Conservation (phyloP, 2,888 invertebrate species). For the Cybosia mesomella region DNA sequence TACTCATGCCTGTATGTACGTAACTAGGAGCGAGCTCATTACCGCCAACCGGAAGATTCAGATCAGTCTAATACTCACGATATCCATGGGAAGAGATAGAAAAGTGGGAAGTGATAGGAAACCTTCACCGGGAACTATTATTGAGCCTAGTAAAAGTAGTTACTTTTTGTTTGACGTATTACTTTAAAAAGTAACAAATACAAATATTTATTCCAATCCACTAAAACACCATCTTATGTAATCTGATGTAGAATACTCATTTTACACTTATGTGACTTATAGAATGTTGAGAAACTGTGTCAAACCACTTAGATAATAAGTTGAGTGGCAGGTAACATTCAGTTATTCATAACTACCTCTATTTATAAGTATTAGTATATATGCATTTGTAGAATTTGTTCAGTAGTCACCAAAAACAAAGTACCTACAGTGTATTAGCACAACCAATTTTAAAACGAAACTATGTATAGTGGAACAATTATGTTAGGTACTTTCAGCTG, state of each 20-base stretch:
- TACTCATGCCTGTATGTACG: background rate
- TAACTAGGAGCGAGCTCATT: no score
- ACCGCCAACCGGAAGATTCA: no score
- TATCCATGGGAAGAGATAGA: background rate
- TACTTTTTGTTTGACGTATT: background rate
- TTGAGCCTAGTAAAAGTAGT: background rate
- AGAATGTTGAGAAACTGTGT: conserved; percentile 20
- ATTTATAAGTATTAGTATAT: conserved; percentile 53
- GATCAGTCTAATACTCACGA: background rate
- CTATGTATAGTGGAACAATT: conserved; percentile 20
- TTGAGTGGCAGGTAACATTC: conserved; percentile 59
- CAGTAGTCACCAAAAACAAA: conserved; percentile 48
- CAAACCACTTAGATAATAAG: conserved; percentile 34
- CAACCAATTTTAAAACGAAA: conserved; percentile 23
- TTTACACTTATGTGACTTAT: background rate
- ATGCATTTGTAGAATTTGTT: conserved; percentile 41
- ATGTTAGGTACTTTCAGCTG: background rate
- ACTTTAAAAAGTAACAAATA: background rate
- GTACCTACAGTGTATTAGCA: conserved; percentile 43
- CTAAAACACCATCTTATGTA: no score
- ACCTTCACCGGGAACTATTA: no score
- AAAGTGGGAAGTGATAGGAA: no score
- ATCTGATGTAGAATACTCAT: no score
- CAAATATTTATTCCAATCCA: no score
- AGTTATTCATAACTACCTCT: conserved; percentile 63